phyloP scores from a whole-genome alignment of 53 echinoderm and acorn worm species.

The Echinarachnius parma region DNA sequence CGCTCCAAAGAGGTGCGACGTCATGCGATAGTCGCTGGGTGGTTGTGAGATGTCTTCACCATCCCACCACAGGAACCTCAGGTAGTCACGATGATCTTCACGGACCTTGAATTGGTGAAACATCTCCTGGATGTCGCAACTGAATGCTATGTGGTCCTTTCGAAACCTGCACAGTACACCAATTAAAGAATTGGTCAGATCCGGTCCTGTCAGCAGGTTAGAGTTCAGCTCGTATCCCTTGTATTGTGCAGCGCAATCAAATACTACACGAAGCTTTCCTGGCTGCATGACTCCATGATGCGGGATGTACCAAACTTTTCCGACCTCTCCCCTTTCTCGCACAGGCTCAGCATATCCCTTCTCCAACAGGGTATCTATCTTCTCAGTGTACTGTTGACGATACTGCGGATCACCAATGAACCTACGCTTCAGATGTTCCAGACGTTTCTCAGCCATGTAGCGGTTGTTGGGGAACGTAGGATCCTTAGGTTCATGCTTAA shows the following conservation, averaged over 20 bases:
- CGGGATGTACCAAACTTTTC: slow-evolving; percentile 52
- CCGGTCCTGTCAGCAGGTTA: slow-evolving; percentile 49
- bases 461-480: slow-evolving; percentile 55
- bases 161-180: slow-evolving; percentile 53
- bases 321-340: slow-evolving; percentile 20
- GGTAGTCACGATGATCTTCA: slow-evolving; percentile 39
- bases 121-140: slow-evolving; percentile 49
- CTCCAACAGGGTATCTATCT: slow-evolving; percentile 49
- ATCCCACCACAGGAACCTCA: slow-evolving; percentile 56
- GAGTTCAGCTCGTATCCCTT: slow-evolving; percentile 38
- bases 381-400: slow-evolving; percentile 19
- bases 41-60: neutral
- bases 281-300: slow-evolving; percentile 53
- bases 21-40: slow-evolving; percentile 21
- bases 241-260: slow-evolving; percentile 47
- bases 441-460: slow-evolving; percentile 22
- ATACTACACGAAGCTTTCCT: slow-evolving; percentile 57
- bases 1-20: slow-evolving; percentile 53
- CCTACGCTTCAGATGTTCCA: slow-evolving; percentile 28
- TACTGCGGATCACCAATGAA: slow-evolving; percentile 44
- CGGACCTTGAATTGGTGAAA: slow-evolving; percentile 53
- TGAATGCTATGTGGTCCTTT: slow-evolving; percentile 39
- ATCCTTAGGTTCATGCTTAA: slow-evolving; percentile 15
- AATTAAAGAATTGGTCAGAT: slow-evolving; percentile 42
- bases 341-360: slow-evolving; percentile 52